A percentile compares a stretch with the other conserved stretches of the same genome.
These are phyloP conservation scores for Cercopithecus mona DNA, from an alignment of 2,113 vertebrate species.

Conservation along the genomic window DNA sequence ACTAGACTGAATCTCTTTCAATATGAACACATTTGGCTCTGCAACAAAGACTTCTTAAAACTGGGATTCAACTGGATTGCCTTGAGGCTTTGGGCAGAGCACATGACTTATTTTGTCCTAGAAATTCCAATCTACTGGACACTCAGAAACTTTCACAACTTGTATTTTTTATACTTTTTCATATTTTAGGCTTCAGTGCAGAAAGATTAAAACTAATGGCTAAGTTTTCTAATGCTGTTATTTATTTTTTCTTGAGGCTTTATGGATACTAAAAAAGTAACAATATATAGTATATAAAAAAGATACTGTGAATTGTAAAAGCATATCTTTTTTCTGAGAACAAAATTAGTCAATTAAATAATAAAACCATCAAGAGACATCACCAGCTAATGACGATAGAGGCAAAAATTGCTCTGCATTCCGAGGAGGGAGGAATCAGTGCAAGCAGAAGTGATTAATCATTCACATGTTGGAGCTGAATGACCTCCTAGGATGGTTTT, in stretches of 20 bases:
- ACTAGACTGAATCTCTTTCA: not conserved
- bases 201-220: not conserved
- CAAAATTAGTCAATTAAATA: not conserved
- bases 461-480: too few species aligned
- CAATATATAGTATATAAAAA: not conserved
- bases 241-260: not conserved
- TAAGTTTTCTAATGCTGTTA: not conserved
- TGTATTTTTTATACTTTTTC: not conserved
- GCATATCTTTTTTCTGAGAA: not conserved
- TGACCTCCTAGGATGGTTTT: not conserved
- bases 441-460: not conserved
- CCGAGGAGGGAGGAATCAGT: not conserved
- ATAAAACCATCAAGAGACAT: not conserved
- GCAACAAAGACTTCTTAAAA: not conserved
- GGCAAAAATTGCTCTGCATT: not conserved
- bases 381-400: not conserved
- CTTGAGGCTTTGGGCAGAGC: not conserved
- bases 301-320: not conserved
- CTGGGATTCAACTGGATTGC: not conserved
- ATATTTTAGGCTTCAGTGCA: not conserved
- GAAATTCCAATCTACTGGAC: not conserved
- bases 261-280: not conserved
- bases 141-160: not conserved
- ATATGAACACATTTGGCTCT: not conserved
- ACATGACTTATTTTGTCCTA: not conserved